Evolutionary conservation across 2,797 vertebrate genomes (phyloP).

Genomic region (Fundulus diaphanus): DNA sequence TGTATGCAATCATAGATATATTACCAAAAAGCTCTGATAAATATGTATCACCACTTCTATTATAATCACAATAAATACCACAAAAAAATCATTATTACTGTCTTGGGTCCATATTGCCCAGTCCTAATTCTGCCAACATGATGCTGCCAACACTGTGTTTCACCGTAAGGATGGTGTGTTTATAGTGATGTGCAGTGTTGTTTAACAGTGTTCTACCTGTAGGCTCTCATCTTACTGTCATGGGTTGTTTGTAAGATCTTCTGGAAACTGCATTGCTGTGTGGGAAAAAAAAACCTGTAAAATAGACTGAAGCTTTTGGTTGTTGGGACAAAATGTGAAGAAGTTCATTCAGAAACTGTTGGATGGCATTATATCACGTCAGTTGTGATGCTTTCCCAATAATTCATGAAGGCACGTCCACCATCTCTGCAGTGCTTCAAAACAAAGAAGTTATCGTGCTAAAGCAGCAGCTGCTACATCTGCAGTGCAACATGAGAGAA

Average conservation of each 20-base stretch:
- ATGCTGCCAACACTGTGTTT: not conserved
- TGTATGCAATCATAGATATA: not conserved
- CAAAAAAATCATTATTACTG: not conserved
- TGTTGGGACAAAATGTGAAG: not conserved
- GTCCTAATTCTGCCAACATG: not conserved
- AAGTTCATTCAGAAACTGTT: not conserved
- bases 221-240: not conserved
- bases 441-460: conserved; percentile 50
- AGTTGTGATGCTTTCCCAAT: conserved; percentile 18
- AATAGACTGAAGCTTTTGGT: not conserved
- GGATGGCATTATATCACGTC: not conserved
- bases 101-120: not conserved
- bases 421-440: conserved; percentile 68
- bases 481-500: conserved; percentile 43
- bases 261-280: not conserved
- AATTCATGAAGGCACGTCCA: conserved; percentile 51
- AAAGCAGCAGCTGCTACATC: conserved; percentile 50
- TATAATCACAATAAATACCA: not conserved
- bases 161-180: not conserved
- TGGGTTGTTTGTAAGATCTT: not conserved
- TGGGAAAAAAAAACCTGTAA: not conserved
- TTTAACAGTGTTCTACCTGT: not conserved
- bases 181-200: not conserved
- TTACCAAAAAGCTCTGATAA: not conserved
- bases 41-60: not conserved